Conservation (phyloP, 2,797 vertebrate genomes). For the Urocyon cinereoargenteus region DNA sequence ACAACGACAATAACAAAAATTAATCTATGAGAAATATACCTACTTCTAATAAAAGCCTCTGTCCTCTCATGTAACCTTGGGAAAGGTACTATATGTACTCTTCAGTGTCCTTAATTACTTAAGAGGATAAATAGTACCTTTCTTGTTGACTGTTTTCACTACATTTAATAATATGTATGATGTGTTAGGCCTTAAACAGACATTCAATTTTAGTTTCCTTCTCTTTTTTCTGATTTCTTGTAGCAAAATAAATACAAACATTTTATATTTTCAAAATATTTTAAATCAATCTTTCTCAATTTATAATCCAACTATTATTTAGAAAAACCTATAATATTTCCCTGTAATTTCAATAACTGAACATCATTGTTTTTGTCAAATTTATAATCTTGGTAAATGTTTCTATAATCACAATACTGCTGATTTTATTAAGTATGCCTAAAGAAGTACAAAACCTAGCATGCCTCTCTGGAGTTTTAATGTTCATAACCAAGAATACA, state of each 20-base stretch:
- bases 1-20: not conserved
- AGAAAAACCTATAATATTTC: not conserved
- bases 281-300: not conserved
- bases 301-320: not conserved
- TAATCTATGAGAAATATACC: not conserved
- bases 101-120: not conserved
- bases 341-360: not conserved
- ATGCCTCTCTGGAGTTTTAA: not conserved
- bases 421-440: not conserved
- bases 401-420: not conserved
- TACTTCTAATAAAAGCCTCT: not conserved
- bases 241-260: not conserved
- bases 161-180: not conserved
- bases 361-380: not conserved
- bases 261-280: conserved; percentile 19
- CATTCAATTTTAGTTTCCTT: not conserved
- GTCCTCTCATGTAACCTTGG: not conserved
- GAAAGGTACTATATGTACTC: not conserved
- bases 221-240: not conserved
- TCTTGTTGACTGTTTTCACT: not conserved
- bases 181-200: not conserved
- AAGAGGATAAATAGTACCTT: not conserved
- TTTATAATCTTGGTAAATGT: not conserved
- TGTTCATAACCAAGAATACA: not conserved
- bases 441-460: not conserved